Evolutionary conservation across 2,113 vertebrate species (phyloP), one percentile per base, ranked within the genome.

Genomic region (Glareola pratincola): DNA sequence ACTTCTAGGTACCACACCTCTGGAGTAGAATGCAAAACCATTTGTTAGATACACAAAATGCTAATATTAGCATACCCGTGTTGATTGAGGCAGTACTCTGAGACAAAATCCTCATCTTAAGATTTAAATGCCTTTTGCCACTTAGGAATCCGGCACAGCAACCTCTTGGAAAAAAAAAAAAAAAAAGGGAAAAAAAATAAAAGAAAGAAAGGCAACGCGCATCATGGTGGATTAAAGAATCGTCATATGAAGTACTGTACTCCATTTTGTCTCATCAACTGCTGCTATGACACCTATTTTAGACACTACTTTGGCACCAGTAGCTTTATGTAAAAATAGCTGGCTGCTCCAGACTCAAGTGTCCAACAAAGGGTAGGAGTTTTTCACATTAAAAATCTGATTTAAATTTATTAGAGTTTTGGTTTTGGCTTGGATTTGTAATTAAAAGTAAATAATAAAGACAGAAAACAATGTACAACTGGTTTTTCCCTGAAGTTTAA

Each of bases 31-130:
- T 22, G 20, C 23, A 68, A 24, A 24, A 34, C 3, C 3, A 12
- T 72, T 68, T 60, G 12, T 64, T 39, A 69, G 9, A 59, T 24
- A 32, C 1, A 56, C 10, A 37, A 85, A 69, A 50, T 43, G 6
- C 6, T 67, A 47, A 48, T 53, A 63, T 71, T n/a, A 48, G 7
- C 36, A 50, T 47, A 26, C 2, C 0, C 0, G 0, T 79, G 10
- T 57, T 83, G 56, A 78, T 43, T 71, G 57, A 53, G 48, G 24
- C 4, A 59, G 8, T 36, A 29, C 20, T 7, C 17, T 62, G 30
- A 66, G 30, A 71, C 2, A 75, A 79, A 53, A 57, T n/a, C 36
- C 10, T 54, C 12, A 78, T 32, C 34, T 60, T 27, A 36, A 74
- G 26, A 43, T 75, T n/a, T 71, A 37, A 77, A 47, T 21, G 15